A percentile compares a stretch with the other conserved stretches of the same genome.
Conservation (phyloP, 64 coral and sea anemone species). For the Dendronephthya gigantea region DNA sequence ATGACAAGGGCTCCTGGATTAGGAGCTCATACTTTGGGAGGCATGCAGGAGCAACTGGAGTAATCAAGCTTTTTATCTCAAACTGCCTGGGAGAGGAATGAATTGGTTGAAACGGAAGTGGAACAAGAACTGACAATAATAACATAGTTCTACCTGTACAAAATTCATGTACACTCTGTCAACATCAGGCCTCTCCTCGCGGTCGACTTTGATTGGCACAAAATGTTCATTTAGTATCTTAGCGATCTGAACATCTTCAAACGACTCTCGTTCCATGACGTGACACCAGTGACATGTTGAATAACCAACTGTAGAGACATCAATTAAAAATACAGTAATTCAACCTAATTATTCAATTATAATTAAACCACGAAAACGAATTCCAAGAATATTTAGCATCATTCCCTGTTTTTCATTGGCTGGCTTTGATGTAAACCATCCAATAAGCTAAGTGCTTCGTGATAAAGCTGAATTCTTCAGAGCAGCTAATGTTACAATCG, state of each 20-base stretch:
- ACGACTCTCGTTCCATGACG: conserved; percentile 91
- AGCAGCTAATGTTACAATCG: too few relatives aligned
- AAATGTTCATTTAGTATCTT: conserved; percentile 81
- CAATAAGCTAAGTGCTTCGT: background rate
- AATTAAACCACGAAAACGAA: background rate
- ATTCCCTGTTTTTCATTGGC: background rate
- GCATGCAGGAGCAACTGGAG: too few relatives aligned
- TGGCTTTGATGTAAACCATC: background rate
- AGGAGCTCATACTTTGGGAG: too few relatives aligned
- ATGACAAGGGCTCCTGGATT: too few relatives aligned
- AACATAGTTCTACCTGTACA: too few relatives aligned
- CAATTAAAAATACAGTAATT: background rate
- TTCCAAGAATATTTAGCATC: too few relatives aligned
- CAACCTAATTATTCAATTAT: background rate
- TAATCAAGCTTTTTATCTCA: too few relatives aligned
- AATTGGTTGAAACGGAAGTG: too few relatives aligned
- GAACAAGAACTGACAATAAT: too few relatives aligned
- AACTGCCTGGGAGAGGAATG: too few relatives aligned
- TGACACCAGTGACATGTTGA: conserved; percentile 98
- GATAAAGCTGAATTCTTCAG: background rate
- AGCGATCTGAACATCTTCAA: conserved; percentile 79
- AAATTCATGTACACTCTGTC: conserved; percentile 93
- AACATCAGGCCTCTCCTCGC: conserved; percentile 96
- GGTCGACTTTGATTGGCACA: conserved; percentile 84
- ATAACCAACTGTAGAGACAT: conserved; percentile 55